These are phyloP conservation scores for Drosophila nikananu DNA, from an alignment of 1,140 invertebrate genomes.

Conservation along the genomic window DNA sequence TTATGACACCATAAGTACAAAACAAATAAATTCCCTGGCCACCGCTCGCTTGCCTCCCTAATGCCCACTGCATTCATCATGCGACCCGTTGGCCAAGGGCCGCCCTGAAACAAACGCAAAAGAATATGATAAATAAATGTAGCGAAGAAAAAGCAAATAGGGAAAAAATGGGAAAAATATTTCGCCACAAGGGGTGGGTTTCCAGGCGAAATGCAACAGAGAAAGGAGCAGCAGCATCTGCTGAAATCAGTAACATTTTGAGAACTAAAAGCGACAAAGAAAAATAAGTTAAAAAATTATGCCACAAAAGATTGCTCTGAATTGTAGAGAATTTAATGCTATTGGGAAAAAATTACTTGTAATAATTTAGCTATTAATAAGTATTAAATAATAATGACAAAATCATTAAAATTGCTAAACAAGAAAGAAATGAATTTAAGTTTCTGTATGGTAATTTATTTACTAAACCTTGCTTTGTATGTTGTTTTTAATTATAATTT, in stretches of 20 bases:
- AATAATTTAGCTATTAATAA: background rate
- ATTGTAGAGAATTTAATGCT: background rate
- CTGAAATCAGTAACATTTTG: slow-evolving; percentile 10
- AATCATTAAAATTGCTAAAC: background rate
- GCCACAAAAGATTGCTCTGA: background rate
- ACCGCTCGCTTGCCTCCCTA: slow-evolving; percentile 55
- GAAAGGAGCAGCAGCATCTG: slow-evolving; percentile 36
- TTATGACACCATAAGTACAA: slow-evolving; percentile 83
- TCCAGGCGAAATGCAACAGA: slow-evolving; percentile 53
- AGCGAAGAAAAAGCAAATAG: slow-evolving; percentile 22
- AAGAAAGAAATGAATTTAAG: background rate
- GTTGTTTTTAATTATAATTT: no score
- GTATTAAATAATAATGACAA: background rate
- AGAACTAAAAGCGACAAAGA: background rate
- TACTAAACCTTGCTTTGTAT: no score
- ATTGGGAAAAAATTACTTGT: background rate
- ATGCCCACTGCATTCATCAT: slow-evolving; percentile 80
- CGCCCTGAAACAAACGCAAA: slow-evolving; percentile 52
- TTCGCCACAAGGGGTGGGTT: slow-evolving; percentile 49
- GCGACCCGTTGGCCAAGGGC: slow-evolving; percentile 66
- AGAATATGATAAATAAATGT: slow-evolving; percentile 73
- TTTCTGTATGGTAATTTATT: no score
- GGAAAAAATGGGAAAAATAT: slow-evolving; percentile 41
- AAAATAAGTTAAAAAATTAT: background rate
- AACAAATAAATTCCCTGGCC: slow-evolving; percentile 77